Evolutionary conservation across 2,888 invertebrate species (phyloP).

Genomic region (Plagodis pulveraria): DNA sequence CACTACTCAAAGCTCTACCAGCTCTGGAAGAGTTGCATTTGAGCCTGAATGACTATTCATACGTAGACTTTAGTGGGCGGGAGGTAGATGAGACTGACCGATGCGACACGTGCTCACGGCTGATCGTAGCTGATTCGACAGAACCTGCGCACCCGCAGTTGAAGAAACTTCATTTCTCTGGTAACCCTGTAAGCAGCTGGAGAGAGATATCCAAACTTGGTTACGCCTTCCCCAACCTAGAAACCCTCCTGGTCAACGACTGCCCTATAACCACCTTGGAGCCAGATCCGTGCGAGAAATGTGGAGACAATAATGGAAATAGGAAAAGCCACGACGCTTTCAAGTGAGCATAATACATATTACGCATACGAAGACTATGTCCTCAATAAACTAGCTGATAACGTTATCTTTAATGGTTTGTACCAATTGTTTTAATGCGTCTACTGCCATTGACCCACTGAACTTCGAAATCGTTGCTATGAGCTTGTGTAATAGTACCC

Average conservation of each 20-base stretch:
- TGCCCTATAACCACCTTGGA: constrained; percentile 89
- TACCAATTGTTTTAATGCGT: constrained; percentile 48
- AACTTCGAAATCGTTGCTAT: constrained; percentile 52
- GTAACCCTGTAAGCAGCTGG: constrained; percentile 95
- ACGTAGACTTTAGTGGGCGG: constrained; percentile 87
- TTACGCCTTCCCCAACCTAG: constrained; percentile 93
- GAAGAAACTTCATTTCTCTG: constrained; percentile 93
- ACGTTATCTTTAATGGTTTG: constrained; percentile 30
- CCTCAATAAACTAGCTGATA: constrained; percentile 31
- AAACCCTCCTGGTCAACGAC: constrained; percentile 93
- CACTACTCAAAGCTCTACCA: constrained; percentile 90
- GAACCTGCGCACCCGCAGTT: constrained; percentile 87
- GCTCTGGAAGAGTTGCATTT: constrained; percentile 96
- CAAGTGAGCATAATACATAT: constrained; percentile 66
- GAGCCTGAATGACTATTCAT: constrained; percentile 94
- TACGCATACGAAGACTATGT: constrained; percentile 23
- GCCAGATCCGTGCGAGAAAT: constrained; percentile 86
- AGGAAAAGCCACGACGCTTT: constrained; percentile 87
- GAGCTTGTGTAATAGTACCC: constrained; percentile 35
- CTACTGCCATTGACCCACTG: constrained; percentile 68
- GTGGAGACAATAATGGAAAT: constrained; percentile 73
- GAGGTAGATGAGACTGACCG: constrained; percentile 66
- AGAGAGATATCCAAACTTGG: constrained; percentile 93
- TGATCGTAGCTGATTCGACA: constrained; percentile 60
- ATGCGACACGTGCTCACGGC: constrained; percentile 73